Evolutionary conservation across 2,888 invertebrate genomes (phyloP).

Genomic region (Helicoverpa assulta): DNA sequence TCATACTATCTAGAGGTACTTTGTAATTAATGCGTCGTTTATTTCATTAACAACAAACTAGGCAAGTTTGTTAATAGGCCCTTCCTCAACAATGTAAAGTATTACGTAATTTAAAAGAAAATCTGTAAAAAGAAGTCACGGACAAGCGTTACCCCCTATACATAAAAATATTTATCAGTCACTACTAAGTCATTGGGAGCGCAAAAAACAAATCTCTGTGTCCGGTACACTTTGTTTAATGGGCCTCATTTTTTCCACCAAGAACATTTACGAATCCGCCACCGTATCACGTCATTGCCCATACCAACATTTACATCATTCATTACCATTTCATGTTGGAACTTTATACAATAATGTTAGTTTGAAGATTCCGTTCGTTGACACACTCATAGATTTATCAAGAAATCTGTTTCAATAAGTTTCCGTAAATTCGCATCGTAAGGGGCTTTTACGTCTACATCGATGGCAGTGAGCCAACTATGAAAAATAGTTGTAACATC

Average conservation of each 20-base stretch:
- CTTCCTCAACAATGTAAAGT: neutral
- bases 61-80: neutral
- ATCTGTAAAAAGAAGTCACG: neutral
- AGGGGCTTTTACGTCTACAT: slow-evolving; percentile 32
- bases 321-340: slow-evolving; percentile 30
- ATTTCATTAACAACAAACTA: neutral
- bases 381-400: slow-evolving; percentile 49
- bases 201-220: slow-evolving; percentile 13
- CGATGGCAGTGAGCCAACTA: slow-evolving; percentile 56
- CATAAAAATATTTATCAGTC: slow-evolving; percentile 7
- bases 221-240: slow-evolving; percentile 21
- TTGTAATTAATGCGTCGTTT: neutral
- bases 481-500: slow-evolving; percentile 45
- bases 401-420: slow-evolving; percentile 50
- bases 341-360: slow-evolving; percentile 44
- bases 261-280: slow-evolving; percentile 42
- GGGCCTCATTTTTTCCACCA: slow-evolving; percentile 13
- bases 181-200: slow-evolving; percentile 8
- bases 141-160: slow-evolving; percentile 4
- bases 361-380: slow-evolving; percentile 39
- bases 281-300: slow-evolving; percentile 16
- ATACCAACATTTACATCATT: slow-evolving; percentile 32
- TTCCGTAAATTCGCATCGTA: slow-evolving; percentile 43
- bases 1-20: neutral
- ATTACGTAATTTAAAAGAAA: neutral